These are phyloP conservation scores for Nothobranchius kuhntae DNA, from an alignment of 2,113 vertebrate genomes.

Conservation along the genomic window DNA sequence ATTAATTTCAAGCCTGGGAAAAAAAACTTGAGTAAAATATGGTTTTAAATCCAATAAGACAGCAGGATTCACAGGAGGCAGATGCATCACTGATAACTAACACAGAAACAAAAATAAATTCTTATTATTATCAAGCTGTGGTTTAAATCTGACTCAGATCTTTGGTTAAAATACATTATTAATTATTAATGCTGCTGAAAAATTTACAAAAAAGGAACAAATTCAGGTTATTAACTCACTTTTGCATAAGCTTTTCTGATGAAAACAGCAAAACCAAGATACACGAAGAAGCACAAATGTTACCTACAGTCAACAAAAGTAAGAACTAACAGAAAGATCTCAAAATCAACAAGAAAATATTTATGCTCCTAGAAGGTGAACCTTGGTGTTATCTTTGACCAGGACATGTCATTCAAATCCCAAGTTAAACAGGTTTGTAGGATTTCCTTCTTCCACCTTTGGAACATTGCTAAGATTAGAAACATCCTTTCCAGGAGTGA, in stretches of 20 bases:
- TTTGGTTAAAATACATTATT: not conserved
- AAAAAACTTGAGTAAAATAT: conserved; percentile 1
- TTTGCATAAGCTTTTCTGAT: not conserved
- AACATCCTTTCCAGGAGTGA: no score
- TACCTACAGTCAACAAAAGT: not conserved
- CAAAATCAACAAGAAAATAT: no score
- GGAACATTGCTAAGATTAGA: no score
- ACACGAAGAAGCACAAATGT: not conserved
- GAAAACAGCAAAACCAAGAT: not conserved
- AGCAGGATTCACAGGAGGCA: conserved; percentile 19
- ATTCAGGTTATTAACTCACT: no score
- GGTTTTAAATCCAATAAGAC: conserved; percentile 36
- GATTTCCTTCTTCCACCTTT: no score
- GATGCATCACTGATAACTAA: not conserved
- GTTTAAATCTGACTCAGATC: conserved; percentile 4
- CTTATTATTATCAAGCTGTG: conserved; percentile 4
- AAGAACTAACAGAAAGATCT: not conserved
- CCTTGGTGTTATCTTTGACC: no score
- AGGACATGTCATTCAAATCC: no score
- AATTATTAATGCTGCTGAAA: no score
- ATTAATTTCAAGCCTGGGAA: conserved; percentile 49
- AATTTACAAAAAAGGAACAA: no score
- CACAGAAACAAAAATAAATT: no score
- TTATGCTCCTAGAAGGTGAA: no score
- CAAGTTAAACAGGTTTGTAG: no score